Conservation (phyloP, 2,113 vertebrate species). For the Podarcis cretensis region DNA sequence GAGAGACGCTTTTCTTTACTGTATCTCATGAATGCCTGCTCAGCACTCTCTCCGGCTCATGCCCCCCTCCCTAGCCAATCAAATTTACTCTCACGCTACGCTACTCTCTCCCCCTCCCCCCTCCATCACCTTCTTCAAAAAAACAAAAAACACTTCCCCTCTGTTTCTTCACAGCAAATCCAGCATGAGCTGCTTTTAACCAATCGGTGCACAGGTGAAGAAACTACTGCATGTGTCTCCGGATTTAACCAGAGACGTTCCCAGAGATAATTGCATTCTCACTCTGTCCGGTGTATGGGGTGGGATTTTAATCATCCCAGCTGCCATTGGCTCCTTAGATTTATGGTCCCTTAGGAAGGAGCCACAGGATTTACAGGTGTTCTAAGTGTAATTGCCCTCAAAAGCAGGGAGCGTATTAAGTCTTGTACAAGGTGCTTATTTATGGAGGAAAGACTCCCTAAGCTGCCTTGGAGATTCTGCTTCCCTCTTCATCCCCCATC, state of each 20-base stretch:
- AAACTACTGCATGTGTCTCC: background rate
- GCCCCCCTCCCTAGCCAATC: constrained; percentile 17
- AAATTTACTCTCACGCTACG: constrained; percentile 29
- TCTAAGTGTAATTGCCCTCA: accelerated
- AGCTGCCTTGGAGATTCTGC: background rate
- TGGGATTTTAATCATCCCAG: constrained; percentile 15
- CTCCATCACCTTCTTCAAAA: background rate
- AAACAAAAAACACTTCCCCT: background rate
- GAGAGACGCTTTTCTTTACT: constrained; percentile 26
- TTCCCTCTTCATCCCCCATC: background rate
- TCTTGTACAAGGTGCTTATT: background rate
- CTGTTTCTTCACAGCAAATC: background rate
- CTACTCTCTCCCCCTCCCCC: background rate
- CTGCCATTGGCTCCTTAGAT: background rate
- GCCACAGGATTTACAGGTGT: background rate
- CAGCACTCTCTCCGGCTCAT: constrained; percentile 43
- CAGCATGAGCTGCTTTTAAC: constrained; percentile 27
- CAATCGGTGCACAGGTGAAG: constrained; percentile 11
- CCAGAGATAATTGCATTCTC: background rate
- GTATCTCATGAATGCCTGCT: constrained; percentile 56
- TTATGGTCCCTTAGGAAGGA: background rate
- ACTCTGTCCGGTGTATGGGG: background rate
- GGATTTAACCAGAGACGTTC: constrained; percentile 1
- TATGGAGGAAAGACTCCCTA: background rate
- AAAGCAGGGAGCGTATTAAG: background rate